Base-by-base conservation (phyloP, 1,140 invertebrate species). In the Drosophila tsacasi region DNA sequence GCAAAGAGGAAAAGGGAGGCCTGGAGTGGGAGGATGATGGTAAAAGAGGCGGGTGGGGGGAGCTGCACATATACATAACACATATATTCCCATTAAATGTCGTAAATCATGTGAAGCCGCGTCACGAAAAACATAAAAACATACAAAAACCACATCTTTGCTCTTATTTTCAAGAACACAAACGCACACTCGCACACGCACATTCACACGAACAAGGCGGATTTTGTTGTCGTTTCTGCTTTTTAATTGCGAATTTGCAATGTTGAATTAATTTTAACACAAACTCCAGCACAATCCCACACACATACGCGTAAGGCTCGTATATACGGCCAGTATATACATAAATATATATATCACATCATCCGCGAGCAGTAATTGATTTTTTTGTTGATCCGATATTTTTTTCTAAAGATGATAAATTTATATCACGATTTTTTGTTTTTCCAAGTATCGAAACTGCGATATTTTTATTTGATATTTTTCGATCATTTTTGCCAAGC, bases 321-420 rank as follows among this genome's bases (percentile, higher is more conserved):
- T 66, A 69, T 67, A 52, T 69, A 69, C 30, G 37, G 61, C n/a
- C 25, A 10, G 46, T 21, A 66, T 66, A 47, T 68, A 67, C 30
- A 47, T 30, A 52, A 30, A 30, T 63, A 61, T 63, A 59, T 40
- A 66, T 55, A 73, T 73, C 69, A 67, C 66, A 69, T 69, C 66
- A 71, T 71, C 66, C 75, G 66, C 65, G 44, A 57, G 46, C 25
- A 54, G 27, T 84, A 83, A 83, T 83, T 83, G 81, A 83, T 83
- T 83, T 83, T 83, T 83, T n/a, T n/a, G n/a, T n/a, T n/a, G n/a
- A n/a, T n/a, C n/a, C n/a, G n/a, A n/a, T n/a, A n/a, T n/a, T n/a
- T n/a, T n/a, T n/a, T n/a, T n/a, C n/a, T n/a, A n/a, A n/a, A n/a
- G n/a, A n/a, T n/a, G n/a, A n/a, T n/a, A n/a, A n/a, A n/a, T n/a